Base-by-base conservation (phyloP, 92 coral and sea anemone genomes). In the Pocillopora meandrina region DNA sequence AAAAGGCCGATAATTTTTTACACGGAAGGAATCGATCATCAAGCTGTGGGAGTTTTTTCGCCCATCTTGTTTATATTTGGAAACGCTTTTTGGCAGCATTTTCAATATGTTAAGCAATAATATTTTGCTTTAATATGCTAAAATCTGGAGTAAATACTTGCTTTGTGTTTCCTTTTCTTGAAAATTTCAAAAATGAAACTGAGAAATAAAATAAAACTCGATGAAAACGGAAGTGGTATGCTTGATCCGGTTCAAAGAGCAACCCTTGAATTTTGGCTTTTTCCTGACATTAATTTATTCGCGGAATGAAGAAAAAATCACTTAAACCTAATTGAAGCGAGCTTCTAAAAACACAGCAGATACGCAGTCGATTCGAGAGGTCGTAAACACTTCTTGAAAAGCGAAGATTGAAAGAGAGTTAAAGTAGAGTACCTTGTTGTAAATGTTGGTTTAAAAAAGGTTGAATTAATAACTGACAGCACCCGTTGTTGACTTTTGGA, bases 11-110 rank as follows among this genome's bases (percentile, higher is more conserved):
- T 67, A 3, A 3, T 42, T 78, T 78, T 15, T 12, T 56, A 9
- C 26, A 15, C 42, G 47, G n/a, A 2, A 59, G 47, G 21, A 3
- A 14, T 58, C 47, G n/a, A 13, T 16, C 6, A 56, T 58, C 16
- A 58, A 56, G 9, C 79, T 56, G 56, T 60, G 79, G 66, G 79
- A 75, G 33, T 77, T 20, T 35, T 34, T 12, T 59, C 42, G 20
- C 17, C 74, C 56, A 18, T 1, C 2, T 12, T 34, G 9, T 34
- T 14, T 34, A 34, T 70, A 55, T 18, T 36, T 16, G 74, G 33
- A 35, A 70, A 6, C 33, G 21, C 19, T 11, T 36, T 16, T 70
- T 31, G 17, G 72, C 23, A 68, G 4, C 72, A 10, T 34, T 34
- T 11, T 36, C 5, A 68, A 55, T 15, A 70, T 70, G 56, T 36